These are phyloP conservation scores for Scaptodrosophila lebanonensis DNA, from an alignment of 1,140 invertebrate species.

Conservation along the genomic window DNA sequence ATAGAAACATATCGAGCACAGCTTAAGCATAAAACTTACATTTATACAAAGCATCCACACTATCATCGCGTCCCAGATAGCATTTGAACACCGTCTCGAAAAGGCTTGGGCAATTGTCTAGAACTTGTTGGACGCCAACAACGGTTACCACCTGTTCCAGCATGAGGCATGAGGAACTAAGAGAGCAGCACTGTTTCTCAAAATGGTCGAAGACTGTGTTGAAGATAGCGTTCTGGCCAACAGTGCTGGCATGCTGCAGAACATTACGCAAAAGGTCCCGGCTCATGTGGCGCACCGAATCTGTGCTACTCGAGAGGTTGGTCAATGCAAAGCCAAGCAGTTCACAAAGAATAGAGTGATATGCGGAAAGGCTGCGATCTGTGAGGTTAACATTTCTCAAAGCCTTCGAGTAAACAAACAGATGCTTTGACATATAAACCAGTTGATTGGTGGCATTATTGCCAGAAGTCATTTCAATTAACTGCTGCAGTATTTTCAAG, in stretches of 20 bases:
- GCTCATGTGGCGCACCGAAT: conserved; percentile 80
- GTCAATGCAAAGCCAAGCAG: conserved; percentile 78
- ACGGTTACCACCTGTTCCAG: conserved; percentile 43
- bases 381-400: neutral
- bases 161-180: conserved; percentile 42
- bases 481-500: conserved; percentile 18
- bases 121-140: conserved; percentile 32
- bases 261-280: conserved; percentile 70
- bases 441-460: conserved; percentile 36
- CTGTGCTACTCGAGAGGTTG: conserved; percentile 71
- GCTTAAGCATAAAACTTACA: too few species aligned
- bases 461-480: conserved; percentile 1
- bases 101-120: conserved; percentile 45
- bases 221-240: neutral
- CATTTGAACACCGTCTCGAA: conserved; percentile 43
- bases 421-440: conserved; percentile 49
- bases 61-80: conserved; percentile 50
- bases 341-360: conserved; percentile 9
- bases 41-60: conserved; percentile 55
- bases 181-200: conserved; percentile 10
- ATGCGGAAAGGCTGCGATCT: neutral
- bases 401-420: conserved; percentile 41
- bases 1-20: too few species aligned
- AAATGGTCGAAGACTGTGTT: conserved; percentile 29
- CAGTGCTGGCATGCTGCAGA: conserved; percentile 13